These are phyloP conservation scores for Tineola bisselliella DNA, from an alignment of 2,888 invertebrate species.

Conservation along the genomic window DNA sequence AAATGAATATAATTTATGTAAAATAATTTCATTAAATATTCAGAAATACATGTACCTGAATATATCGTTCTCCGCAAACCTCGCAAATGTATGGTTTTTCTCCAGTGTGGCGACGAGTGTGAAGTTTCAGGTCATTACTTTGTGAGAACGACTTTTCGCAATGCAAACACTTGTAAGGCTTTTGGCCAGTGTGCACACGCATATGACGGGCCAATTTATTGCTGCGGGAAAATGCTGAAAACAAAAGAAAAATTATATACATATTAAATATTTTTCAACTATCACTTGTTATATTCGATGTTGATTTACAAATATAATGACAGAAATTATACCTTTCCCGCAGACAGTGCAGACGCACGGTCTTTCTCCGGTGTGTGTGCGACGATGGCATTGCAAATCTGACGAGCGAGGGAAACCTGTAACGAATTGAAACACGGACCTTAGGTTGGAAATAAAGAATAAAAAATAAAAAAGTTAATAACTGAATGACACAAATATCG, in stretches of 20 bases:
- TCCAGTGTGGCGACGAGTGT: constrained; percentile 76
- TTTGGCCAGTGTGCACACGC: constrained; percentile 67
- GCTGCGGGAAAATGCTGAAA: constrained; percentile 66
- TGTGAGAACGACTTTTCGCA: constrained; percentile 72
- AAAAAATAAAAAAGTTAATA: too few species aligned
- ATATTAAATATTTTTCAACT: too few species aligned
- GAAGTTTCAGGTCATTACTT: constrained; percentile 76
- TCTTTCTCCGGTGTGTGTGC: constrained; percentile 71
- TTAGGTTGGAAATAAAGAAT: too few species aligned
- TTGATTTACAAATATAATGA: background rate
- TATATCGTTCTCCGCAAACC: constrained; percentile 74
- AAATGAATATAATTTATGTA: too few species aligned
- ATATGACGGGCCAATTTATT: constrained; percentile 71
- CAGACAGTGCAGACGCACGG: constrained; percentile 63
- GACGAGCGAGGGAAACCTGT: constrained; percentile 71
- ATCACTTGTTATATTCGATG: too few species aligned
- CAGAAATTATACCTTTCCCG: constrained; percentile 43
- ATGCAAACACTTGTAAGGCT: constrained; percentile 70
- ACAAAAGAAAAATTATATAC: too few species aligned
- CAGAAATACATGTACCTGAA: constrained; percentile 50
- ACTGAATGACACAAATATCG: too few species aligned
- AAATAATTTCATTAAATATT: too few species aligned
- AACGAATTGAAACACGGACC: constrained; percentile 9
- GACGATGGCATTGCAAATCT: constrained; percentile 69
- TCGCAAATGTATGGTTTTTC: constrained; percentile 74